Evolutionary conservation across 2,888 invertebrate species (phyloP), one percentile per base, ranked within the genome.

Genomic region (Troides aeacus): DNA sequence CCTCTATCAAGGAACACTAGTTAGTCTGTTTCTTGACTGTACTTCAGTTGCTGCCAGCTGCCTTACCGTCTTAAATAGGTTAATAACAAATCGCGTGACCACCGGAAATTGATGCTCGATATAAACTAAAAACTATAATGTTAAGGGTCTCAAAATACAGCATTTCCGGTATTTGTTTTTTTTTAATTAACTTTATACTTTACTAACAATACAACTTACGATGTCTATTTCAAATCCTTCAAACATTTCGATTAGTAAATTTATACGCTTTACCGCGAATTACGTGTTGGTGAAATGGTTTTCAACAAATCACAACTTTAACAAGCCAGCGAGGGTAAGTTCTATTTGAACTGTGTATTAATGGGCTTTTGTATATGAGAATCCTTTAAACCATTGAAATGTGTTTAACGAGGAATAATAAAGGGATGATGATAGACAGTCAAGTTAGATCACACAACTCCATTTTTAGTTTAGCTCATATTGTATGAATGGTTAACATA

Each of bases 281-380:
- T 53, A 53, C 53, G 4, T 4, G 18, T 53, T 53, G 12, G 7
- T 53, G 53, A 5, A 53, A 53, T n/a, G 18, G 53, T 53, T 18
- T 53, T 53, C n/a, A 53, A 53, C n/a, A n/a, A 53, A 53, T 53
- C 53, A 53, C 53, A n/a, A 53, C 5, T 53, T 53, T 53, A 53
- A 53, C 53, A 53, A n/a, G 53, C 18, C n/a, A 53, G 18, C n/a
- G 53, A 53, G n/a, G 24, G 24, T 6, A 3, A n/a, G 50, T 50
- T 50, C 15, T 50, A 50, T 17, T 50, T 12, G 17, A 50, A 46
- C 46, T 46, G 46, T 46, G 46, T 4, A n/a, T n/a, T n/a, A n/a
- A n/a, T n/a, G n/a, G n/a, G n/a, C n/a, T n/a, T 46, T 46, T 10
- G 10, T 46, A 15, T 15, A 10, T 1, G 12, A 10, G 6, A 4